Conservation (phyloP, 2,888 invertebrate species). For the Loripinus fragilis region DNA sequence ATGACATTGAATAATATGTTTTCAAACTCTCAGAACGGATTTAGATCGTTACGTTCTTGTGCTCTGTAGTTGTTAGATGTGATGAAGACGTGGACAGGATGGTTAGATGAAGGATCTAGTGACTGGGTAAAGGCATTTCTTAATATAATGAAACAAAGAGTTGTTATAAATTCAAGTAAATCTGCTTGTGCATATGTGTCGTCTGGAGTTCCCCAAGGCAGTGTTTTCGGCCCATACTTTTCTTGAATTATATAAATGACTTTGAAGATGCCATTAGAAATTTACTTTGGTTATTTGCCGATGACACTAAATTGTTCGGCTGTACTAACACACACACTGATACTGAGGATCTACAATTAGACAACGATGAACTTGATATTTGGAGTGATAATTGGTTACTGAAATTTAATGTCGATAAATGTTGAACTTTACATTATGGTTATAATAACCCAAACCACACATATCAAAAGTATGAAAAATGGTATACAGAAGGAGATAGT, state of each 20-base stretch:
- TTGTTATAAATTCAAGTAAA: constrained; percentile 18
- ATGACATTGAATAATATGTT: constrained; percentile 25
- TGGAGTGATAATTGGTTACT: constrained; percentile 28
- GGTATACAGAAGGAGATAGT: not conserved
- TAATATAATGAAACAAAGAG: constrained; percentile 27
- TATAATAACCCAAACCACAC: constrained; percentile 9
- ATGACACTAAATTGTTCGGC: constrained; percentile 39
- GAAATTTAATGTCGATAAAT: constrained; percentile 19
- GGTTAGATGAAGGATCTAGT: constrained; percentile 25
- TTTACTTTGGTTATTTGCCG: constrained; percentile 32
- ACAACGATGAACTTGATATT: constrained; percentile 9
- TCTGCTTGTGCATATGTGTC: constrained; percentile 38
- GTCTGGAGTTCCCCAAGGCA: constrained; percentile 50
- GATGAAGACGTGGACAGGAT: constrained; percentile 27
- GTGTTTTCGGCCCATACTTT: constrained; percentile 39
- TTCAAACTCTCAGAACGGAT: constrained; percentile 31
- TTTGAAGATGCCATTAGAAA: constrained; percentile 20
- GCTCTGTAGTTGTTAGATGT: constrained; percentile 30
- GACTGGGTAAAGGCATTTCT: constrained; percentile 39
- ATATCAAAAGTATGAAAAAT: not conserved
- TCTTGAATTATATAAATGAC: constrained; percentile 41
- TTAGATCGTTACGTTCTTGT: constrained; percentile 24
- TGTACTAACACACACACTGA: not conserved
- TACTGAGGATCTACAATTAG: not conserved
- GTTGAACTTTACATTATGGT: constrained; percentile 18